These are phyloP conservation scores for Ictalurus punctatus DNA, from an alignment of 2,113 vertebrate genomes.

Conservation along the genomic window DNA sequence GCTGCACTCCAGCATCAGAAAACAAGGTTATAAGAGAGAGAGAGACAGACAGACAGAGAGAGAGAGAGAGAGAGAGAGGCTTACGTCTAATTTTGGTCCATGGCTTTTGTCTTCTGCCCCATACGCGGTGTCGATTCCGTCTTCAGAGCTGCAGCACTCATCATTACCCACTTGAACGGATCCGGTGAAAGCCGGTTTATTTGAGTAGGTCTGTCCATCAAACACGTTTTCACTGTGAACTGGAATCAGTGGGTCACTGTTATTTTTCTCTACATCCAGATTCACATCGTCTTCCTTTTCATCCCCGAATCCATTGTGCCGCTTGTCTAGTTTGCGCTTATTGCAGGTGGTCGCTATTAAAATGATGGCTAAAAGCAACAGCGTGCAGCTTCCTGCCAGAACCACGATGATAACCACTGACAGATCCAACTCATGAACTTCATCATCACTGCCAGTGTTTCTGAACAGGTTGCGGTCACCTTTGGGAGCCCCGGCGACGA, in stretches of 20 bases:
- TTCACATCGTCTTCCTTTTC: slow-evolving; percentile 73
- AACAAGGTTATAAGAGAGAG: background rate
- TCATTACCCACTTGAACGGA: slow-evolving; percentile 73
- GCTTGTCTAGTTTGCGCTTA: slow-evolving; percentile 80
- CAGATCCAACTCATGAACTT: slow-evolving; percentile 83
- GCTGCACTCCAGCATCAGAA: background rate
- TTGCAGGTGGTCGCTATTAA: slow-evolving; percentile 95
- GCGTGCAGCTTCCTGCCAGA: slow-evolving; percentile 92
- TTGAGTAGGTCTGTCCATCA: slow-evolving; percentile 84
- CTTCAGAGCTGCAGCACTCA: slow-evolving; percentile 77
- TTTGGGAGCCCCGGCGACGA: slow-evolving; percentile 78
- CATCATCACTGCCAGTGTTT: slow-evolving; percentile 58
- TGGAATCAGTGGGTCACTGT: slow-evolving; percentile 73
- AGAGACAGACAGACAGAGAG: too few species aligned
- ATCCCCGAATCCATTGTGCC: slow-evolving; percentile 69
- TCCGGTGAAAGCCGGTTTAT: slow-evolving; percentile 79
- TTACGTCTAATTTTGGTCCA: slow-evolving; percentile 83
- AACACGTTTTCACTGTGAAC: slow-evolving; percentile 75
- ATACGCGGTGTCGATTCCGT: slow-evolving; percentile 78
- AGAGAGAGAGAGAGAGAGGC: slow-evolving; percentile 29
- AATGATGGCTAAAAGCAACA: slow-evolving; percentile 93
- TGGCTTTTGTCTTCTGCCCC: slow-evolving; percentile 83
- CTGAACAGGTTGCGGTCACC: slow-evolving; percentile 74
- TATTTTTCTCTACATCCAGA: slow-evolving; percentile 76
- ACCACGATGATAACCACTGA: slow-evolving; percentile 92